A percentile compares a stretch with the other conserved stretches of the same genome.
Evolutionary conservation across 2,797 vertebrate species (phyloP).

Genomic region (Dicrostonyx torquatus): DNA sequence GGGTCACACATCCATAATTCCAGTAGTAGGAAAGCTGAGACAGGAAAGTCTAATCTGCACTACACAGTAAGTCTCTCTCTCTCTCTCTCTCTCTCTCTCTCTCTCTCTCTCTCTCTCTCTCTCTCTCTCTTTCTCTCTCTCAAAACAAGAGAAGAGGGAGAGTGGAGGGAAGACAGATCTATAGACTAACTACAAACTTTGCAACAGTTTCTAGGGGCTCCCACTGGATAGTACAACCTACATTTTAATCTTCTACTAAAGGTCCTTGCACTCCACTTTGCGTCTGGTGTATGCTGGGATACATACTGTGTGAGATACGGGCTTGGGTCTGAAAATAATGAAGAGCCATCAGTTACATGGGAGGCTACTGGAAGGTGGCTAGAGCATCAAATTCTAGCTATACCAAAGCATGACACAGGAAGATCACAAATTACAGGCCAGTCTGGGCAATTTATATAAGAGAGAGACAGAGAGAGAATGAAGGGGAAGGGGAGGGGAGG

Average conservation of each 20-base stretch:
- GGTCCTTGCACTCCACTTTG: constrained; percentile 15
- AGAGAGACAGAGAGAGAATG: neutral
- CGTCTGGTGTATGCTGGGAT: neutral
- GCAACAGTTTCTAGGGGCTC: neutral
- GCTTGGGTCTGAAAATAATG: neutral
- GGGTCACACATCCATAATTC: neutral
- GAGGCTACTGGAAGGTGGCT: neutral
- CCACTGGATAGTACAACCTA: neutral
- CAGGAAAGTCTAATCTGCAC: neutral
- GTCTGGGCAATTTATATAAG: neutral
- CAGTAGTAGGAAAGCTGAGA: neutral
- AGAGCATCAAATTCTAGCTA: neutral
- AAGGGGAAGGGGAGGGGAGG: neutral
- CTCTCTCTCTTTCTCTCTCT: neutral
- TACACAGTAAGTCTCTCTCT: neutral
- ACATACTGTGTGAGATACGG: neutral
- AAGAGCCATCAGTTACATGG: neutral
- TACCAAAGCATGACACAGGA: neutral
- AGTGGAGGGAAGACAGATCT: neutral
- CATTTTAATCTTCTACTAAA: neutral
- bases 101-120: neutral
- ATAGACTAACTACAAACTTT: neutral
- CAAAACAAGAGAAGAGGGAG: neutral
- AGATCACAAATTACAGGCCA: neutral
- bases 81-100: neutral